Conservation (phyloP, 2,797 vertebrate species). For the Malacoraja senta region DNA sequence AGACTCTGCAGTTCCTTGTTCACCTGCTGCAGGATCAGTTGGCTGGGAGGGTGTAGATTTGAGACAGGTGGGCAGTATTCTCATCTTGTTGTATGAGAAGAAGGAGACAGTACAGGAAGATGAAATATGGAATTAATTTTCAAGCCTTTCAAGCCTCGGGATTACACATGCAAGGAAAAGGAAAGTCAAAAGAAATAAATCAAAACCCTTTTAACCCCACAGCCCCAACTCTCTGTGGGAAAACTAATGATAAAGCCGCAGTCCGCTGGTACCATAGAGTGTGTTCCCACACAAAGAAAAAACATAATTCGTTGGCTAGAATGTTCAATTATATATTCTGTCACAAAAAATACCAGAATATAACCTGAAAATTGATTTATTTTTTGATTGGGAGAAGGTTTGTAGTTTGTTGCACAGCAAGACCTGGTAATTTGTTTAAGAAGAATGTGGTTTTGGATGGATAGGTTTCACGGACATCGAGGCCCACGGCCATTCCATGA, state of each 20-base stretch:
- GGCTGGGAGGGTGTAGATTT: not conserved
- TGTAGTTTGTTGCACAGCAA: slow-evolving; percentile 13
- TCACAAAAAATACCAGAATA: not conserved
- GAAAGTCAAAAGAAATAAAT: not conserved
- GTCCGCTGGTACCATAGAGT: not conserved
- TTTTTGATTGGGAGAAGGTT: not conserved
- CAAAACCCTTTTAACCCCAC: not conserved
- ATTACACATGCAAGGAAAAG: not conserved
- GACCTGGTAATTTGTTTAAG: slow-evolving; percentile 13
- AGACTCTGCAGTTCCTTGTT: not conserved
- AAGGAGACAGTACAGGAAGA: not conserved
- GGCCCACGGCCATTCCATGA: not conserved
- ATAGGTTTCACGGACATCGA: not conserved
- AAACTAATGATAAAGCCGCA: not conserved
- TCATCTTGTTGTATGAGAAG: no score
- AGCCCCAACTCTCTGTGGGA: not conserved
- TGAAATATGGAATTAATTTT: no score
- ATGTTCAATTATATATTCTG: not conserved
- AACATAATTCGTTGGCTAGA: not conserved
- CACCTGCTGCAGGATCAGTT: not conserved
- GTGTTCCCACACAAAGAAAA: no score
- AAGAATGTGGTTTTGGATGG: not conserved
- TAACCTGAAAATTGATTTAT: slow-evolving; percentile 19
- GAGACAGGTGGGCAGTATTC: no score
- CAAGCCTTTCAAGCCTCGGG: not conserved